A percentile compares a stretch with the other conserved stretches of the same genome.
Evolutionary conservation across 2,113 vertebrate genomes (phyloP).

Genomic region (Trogon melanurus): DNA sequence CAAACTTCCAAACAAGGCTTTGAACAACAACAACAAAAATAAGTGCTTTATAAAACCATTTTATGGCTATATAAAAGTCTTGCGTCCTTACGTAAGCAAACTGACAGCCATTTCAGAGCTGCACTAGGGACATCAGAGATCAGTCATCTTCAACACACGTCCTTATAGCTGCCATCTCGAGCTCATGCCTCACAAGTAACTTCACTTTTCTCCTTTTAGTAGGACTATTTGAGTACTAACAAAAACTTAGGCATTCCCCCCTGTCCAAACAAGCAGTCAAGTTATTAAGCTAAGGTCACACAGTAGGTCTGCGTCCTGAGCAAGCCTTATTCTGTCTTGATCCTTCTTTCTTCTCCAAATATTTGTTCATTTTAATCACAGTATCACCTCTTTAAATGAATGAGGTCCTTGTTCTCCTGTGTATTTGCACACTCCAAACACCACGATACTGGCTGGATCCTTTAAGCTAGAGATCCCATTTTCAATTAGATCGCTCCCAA

Average conservation of each 20-base stretch:
- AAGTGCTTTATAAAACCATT: neutral
- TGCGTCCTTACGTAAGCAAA: neutral
- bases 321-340: neutral
- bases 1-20: neutral
- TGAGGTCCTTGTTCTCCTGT: neutral
- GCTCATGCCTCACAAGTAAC: neutral
- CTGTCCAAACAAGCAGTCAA: neutral
- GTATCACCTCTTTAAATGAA: neutral
- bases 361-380: conserved; percentile 14
- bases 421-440: neutral
- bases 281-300: neutral
- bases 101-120: neutral
- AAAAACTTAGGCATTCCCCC: neutral
- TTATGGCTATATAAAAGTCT: neutral
- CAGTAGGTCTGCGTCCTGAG: neutral
- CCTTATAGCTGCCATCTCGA: neutral
- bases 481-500: neutral
- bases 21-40: neutral
- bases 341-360: neutral
- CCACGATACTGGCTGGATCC: neutral
- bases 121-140: neutral
- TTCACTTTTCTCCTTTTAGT: neutral
- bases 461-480: neutral
- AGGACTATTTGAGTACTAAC: neutral
- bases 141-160: neutral